Percentiles rank a stretch among this genome's conserved stretches.
These are phyloP conservation scores for Meleagris gallopavo DNA, from an alignment of 2,113 vertebrate species.

Conservation along the genomic window DNA sequence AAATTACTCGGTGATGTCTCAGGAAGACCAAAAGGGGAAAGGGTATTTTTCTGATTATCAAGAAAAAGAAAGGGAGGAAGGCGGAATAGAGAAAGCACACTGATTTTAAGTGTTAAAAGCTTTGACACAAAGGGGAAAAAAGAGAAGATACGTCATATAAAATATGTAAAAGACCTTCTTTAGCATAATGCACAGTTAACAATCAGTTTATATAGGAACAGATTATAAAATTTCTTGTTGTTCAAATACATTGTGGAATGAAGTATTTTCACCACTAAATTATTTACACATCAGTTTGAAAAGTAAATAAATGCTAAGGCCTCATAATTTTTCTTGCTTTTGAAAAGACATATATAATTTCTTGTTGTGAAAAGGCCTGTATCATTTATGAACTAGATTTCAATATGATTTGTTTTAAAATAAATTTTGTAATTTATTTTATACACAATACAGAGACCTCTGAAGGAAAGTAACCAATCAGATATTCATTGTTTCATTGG, in stretches of 20 bases:
- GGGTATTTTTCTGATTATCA: not conserved
- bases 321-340: constrained; percentile 12
- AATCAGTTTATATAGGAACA: constrained; percentile 24
- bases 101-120: not conserved
- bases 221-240: constrained; percentile 49
- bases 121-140: not conserved
- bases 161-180: not conserved
- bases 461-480: not conserved
- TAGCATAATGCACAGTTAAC: not conserved
- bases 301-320: constrained; percentile 45
- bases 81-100: not conserved
- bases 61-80: not conserved
- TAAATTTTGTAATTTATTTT: not conserved
- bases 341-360: not conserved
- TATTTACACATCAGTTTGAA: constrained; percentile 57
- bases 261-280: constrained; percentile 25
- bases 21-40: constrained; percentile 44
- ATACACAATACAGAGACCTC: not conserved
- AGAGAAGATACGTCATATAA: not conserved
- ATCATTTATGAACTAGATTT: constrained; percentile 27
- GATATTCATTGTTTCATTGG: not conserved
- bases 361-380: not conserved
- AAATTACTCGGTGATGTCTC: not conserved
- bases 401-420: not conserved
- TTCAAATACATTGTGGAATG: constrained; percentile 34